Evolutionary conservation across 2,888 invertebrate species (phyloP), one percentile per base, ranked within the genome.

Genomic region (Silvanus unidentatus): DNA sequence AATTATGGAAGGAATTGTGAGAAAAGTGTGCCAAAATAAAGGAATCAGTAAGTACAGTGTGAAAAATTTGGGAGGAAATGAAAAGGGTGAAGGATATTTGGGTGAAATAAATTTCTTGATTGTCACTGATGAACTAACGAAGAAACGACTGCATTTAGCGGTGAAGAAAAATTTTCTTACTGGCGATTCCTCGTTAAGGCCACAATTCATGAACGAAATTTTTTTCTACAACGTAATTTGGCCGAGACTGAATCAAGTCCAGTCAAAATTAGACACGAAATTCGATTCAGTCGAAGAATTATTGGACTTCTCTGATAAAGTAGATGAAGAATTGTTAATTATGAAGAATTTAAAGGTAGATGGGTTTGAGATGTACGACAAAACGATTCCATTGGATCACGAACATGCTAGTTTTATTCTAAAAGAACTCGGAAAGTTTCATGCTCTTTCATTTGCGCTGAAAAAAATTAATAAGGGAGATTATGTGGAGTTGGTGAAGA

Each of bases 41-140:
- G n/a, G n/a, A 6, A 35, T 35, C n/a, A 11, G n/a, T 11, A 11
- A 35, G 9, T 35, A 35, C 35, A 11, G n/a, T 6, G n/a, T 35
- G 6, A 6, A 10, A 9, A 10, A 6, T 8, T 4, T 13, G 4
- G 15, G 8, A 10, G 47, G 43, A 2, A 52, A 45, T 16, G 16
- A 40, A 44, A 50, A 50, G 38, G 48, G 47, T 16, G 52, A 50
- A 39, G 50, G 50, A 9, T 50, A 42, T 29, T 36, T 52, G 28
- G 44, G 48, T 8, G 43, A 52, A 34, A 44, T 52, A 2, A 35
- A 44, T 10, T 30, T 39, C 11, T 13, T 50, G 1, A 16, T 29
- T 5, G 8, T 46, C 1, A 41, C 9, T 5, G 48, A 51, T 15
- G 14, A 29, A n/a, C 22, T 35, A 10, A 36, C 35, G 3, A 9